Percentiles rank a stretch among this genome's conserved stretches.
These are phyloP conservation scores for Mola mola DNA, from an alignment of 2,113 vertebrate species.

Conservation along the genomic window DNA sequence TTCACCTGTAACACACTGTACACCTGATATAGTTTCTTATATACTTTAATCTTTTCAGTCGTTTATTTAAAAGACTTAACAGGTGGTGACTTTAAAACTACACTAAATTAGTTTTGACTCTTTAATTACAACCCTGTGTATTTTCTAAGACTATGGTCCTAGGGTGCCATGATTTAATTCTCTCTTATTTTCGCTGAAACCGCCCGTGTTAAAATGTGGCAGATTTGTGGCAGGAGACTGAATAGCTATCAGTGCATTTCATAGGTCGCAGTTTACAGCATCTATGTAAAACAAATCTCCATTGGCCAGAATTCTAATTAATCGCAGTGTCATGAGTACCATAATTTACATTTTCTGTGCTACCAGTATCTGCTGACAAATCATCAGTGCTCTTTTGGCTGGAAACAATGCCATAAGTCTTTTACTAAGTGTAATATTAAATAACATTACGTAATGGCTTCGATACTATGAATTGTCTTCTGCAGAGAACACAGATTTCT, in stretches of 20 bases:
- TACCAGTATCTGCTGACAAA: background rate
- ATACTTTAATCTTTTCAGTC: no score
- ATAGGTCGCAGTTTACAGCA: slow-evolving; percentile 27
- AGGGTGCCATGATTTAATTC: background rate
- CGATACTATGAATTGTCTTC: slow-evolving; percentile 32
- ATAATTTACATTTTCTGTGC: background rate
- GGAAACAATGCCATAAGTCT: background rate
- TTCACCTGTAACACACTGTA: background rate
- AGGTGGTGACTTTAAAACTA: slow-evolving; percentile 1
- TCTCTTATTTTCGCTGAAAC: slow-evolving; percentile 1
- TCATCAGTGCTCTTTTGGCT: background rate
- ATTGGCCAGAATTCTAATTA: slow-evolving; percentile 1
- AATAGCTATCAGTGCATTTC: slow-evolving; percentile 7
- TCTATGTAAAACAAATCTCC: background rate
- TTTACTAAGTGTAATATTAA: background rate
- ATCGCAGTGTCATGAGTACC: background rate
- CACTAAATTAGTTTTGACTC: background rate
- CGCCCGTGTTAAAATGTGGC: slow-evolving; percentile 24
- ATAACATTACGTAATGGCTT: no score
- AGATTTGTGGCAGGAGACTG: slow-evolving; percentile 12
- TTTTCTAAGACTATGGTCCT: background rate
- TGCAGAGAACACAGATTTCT: slow-evolving; percentile 14
- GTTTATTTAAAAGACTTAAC: slow-evolving; percentile 4
- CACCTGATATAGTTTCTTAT: background rate
- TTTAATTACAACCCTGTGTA: background rate